phyloP scores from a whole-genome alignment of 2,888 invertebrate species.

The Himalopsyche anomala region DNA sequence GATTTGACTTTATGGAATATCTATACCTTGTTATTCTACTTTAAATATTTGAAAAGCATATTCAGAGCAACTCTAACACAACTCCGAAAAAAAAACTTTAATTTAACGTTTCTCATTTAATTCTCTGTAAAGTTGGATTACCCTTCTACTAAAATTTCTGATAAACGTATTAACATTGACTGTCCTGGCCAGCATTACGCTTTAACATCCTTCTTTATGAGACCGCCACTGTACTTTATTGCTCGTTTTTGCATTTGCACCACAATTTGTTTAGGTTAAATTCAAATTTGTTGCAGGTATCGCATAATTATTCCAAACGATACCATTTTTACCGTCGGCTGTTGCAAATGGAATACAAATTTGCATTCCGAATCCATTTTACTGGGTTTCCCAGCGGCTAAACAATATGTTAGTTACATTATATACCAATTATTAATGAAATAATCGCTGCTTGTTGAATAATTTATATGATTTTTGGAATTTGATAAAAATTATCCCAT shows the following conservation, averaged over 20 bases:
- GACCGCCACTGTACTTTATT: neutral
- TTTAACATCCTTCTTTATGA: neutral
- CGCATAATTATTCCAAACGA: neutral
- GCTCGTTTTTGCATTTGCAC: constrained; percentile 16
- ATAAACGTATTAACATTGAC: too few relatives aligned
- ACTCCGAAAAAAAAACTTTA: too few relatives aligned
- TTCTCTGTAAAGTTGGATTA: too few relatives aligned
- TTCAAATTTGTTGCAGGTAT: constrained; percentile 4
- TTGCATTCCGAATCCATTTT: neutral
- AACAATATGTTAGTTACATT: constrained; percentile 16
- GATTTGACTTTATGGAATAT: too few relatives aligned
- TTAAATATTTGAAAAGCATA: too few relatives aligned
- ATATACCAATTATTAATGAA: constrained; percentile 7
- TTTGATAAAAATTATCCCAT: neutral
- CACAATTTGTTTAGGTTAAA: constrained; percentile 20
- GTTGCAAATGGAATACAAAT: constrained; percentile 24
- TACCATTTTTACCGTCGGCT: constrained; percentile 19
- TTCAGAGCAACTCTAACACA: too few relatives aligned
- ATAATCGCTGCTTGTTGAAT: neutral
- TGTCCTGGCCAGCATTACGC: too few relatives aligned
- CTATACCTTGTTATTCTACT: too few relatives aligned
- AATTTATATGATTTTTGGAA: neutral
- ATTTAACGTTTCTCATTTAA: too few relatives aligned
- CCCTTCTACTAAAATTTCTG: too few relatives aligned
- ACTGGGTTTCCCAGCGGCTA: neutral